These are phyloP conservation scores for Drosophila nebulosa DNA, from an alignment of 1,140 invertebrate species.

Conservation along the genomic window DNA sequence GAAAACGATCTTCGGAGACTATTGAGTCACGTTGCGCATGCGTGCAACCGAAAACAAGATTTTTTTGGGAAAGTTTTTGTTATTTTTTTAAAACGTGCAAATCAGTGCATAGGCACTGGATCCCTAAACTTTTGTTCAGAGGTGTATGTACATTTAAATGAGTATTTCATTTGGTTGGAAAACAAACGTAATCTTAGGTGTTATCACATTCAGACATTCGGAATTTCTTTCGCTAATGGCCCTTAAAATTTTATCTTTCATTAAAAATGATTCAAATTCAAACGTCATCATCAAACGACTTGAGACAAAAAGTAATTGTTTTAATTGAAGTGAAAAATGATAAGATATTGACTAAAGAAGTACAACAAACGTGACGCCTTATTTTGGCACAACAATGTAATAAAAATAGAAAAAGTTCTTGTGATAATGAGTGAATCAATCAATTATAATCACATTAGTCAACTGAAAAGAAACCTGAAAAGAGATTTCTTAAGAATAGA, in stretches of 20 bases:
- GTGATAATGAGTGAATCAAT: not conserved
- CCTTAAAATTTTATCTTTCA: not conserved
- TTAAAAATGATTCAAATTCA: not conserved
- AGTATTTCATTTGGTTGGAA: too few species aligned
- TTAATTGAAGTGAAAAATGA: slow-evolving; percentile 30
- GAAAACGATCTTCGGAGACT: not conserved
- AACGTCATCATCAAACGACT: slow-evolving; percentile 21
- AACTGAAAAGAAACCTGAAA: too few species aligned
- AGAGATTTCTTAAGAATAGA: too few species aligned
- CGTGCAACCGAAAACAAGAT: slow-evolving; percentile 13
- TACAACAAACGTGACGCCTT: not conserved
- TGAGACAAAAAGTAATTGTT: slow-evolving; percentile 4
- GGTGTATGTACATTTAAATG: too few species aligned
- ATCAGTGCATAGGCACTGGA: not conserved
- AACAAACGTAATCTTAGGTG: slow-evolving; percentile 1
- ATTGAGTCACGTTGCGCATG: slow-evolving; percentile 53
- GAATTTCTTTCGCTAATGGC: slow-evolving; percentile 18
- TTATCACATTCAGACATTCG: not conserved
- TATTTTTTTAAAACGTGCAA: not conserved
- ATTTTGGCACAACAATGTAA: slow-evolving; percentile 1
- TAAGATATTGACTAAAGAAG: slow-evolving; percentile 45
- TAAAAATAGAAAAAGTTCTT: not conserved
- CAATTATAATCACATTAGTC: slow-evolving; percentile 2
- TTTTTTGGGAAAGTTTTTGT: slow-evolving; percentile 14
- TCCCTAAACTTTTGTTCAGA: too few species aligned